phyloP scores from a whole-genome alignment of 1,140 invertebrate species.

The Gryllus bimaculatus region DNA sequence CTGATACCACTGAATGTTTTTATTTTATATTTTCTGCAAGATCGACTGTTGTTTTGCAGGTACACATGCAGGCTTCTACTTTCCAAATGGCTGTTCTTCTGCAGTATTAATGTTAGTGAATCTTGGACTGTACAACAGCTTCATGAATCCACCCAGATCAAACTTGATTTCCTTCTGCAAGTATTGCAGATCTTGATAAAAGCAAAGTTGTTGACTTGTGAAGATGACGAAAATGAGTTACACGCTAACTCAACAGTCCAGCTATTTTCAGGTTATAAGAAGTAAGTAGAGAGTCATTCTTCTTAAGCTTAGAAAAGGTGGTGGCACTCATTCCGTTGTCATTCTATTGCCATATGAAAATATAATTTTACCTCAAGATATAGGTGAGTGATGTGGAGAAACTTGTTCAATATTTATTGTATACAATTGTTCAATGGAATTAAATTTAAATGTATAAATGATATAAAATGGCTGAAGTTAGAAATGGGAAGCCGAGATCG shows the following conservation, averaged over 20 bases:
- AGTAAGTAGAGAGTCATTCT: conserved; percentile 52
- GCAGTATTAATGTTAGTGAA: conserved; percentile 84
- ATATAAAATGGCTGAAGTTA: no score
- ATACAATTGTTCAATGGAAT: no score
- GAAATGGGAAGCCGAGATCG: no score
- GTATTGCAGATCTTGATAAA: conserved; percentile 87
- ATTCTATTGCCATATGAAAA: no score
- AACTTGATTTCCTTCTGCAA: conserved; percentile 70
- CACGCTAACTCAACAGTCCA: conserved; percentile 63
- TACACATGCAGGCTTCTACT: conserved; percentile 90
- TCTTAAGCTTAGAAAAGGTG: no score
- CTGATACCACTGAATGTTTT: no score
- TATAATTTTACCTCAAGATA: no score
- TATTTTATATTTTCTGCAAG: no score
- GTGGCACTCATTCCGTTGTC: no score
- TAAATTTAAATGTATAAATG: no score
- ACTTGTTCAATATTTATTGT: no score
- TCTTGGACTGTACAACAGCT: conserved; percentile 81
- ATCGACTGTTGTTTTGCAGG: conserved; percentile 33
- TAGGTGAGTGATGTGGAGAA: no score
- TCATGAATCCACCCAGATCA: conserved; percentile 79
- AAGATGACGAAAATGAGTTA: conserved; percentile 59
- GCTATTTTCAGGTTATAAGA: conserved; percentile 78
- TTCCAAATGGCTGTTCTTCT: conserved; percentile 98
- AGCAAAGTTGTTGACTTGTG: conserved; percentile 64